phyloP scores from a whole-genome alignment of 2,113 vertebrate genomes.

The Sander lucioperca region DNA sequence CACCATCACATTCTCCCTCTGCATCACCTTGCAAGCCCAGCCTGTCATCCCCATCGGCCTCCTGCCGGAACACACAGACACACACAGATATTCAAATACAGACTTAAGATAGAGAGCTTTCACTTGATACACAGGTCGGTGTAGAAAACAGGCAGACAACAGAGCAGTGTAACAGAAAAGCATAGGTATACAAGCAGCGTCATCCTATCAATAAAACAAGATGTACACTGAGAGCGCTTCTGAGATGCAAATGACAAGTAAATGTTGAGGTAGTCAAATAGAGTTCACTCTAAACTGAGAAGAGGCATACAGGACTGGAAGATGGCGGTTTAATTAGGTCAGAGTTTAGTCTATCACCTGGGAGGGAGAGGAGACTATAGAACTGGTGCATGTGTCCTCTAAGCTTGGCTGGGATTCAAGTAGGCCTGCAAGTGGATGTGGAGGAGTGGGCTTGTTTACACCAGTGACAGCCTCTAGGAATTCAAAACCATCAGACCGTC shows the following conservation, averaged over 20 bases:
- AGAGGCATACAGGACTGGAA: not conserved
- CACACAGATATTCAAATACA: slow-evolving; percentile 33
- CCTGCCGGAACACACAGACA: slow-evolving; percentile 81
- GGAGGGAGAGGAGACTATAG: not conserved
- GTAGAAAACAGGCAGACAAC: not conserved
- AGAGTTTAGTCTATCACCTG: slow-evolving; percentile 7
- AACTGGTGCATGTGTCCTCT: slow-evolving; percentile 1
- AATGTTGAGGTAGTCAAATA: slow-evolving; percentile 28
- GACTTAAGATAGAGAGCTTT: not conserved
- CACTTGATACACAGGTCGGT: not conserved
- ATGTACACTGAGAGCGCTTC: not conserved
- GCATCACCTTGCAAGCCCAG: slow-evolving; percentile 77
- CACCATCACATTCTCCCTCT: slow-evolving; percentile 87
- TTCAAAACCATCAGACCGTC: not conserved
- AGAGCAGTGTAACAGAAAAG: not conserved
- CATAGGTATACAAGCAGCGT: not conserved
- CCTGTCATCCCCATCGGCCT: slow-evolving; percentile 90
- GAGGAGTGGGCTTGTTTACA: not conserved
- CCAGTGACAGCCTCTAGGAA: not conserved
- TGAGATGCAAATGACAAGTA: slow-evolving; percentile 21
- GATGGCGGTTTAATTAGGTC: slow-evolving; percentile 22
- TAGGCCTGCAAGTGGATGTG: not conserved
- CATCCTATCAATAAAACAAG: not conserved
- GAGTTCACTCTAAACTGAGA: not conserved
- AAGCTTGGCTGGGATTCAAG: slow-evolving; percentile 5